Evolutionary conservation across 1,140 invertebrate genomes (phyloP), one percentile per base, ranked within the genome.

Genomic region (Branchinecta lindahli): DNA sequence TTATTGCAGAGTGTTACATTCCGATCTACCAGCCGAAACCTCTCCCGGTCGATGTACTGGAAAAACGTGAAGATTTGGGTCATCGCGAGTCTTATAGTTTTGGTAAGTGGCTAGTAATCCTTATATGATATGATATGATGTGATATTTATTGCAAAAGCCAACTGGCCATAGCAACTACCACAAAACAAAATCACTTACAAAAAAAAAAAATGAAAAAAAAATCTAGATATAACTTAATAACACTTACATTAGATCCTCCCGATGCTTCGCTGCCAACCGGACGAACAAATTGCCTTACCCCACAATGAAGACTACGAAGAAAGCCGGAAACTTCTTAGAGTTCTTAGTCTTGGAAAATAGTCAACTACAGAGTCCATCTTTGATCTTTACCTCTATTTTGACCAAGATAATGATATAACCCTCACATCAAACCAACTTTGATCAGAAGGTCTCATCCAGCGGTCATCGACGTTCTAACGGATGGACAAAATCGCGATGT

Each of bases 21-120:
- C 79, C 87, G 89, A 74, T 88, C 87, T 74, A 88, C 87, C 0
- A 93, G 92, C 74, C 83, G 91, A 75, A 91, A 88, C 73, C 79
- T 96, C 18, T 90, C 92, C 66, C 82, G 91, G 33, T 88, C 89
- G 20, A 82, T 95, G 77, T 96, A 92, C 79, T 94, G 91, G 91
- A 94, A 94, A 79, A 95, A 94, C 78, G 84, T 95, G 3, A 94
- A 94, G 78, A 82, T 95, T 75, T 94, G 93, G 73, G 83, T 93
- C 4, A 87, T 94, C 70, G 82, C 92, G 75, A 84, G 80, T 33
- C 73, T 82, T 61, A 82, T 91, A 68, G 80, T 88, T 71, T 81
- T 87, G 70, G 85, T 95, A 80, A 84, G 84, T 79, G 74, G 66
- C 66, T 18, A 18, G 7, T 65, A 33, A 33, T 71, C 44, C 46